These are phyloP conservation scores for Drosophila dives DNA, from an alignment of 2,888 invertebrate species.

Conservation along the genomic window DNA sequence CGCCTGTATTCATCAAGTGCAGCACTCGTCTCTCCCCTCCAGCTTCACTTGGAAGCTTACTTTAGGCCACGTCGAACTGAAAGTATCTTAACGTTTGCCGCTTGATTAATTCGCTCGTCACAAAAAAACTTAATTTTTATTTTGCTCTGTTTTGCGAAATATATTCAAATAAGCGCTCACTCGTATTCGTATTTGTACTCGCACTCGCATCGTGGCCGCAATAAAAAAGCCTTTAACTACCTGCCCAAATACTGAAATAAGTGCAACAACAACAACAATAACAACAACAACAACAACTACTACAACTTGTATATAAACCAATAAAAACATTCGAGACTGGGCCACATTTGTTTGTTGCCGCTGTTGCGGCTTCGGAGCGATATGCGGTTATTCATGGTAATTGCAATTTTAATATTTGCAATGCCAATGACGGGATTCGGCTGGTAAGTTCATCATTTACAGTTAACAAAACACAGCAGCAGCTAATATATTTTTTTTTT, in stretches of 20 bases:
- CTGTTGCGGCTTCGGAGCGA: conserved; percentile 77
- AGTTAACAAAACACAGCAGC: neutral
- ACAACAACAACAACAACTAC: conserved; percentile 26
- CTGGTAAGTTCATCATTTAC: conserved; percentile 89
- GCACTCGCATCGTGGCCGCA: conserved; percentile 33
- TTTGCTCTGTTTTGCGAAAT: conserved; percentile 30
- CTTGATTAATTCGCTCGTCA: conserved; percentile 71
- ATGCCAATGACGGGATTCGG: conserved; percentile 95
- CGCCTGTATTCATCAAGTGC: conserved; percentile 42
- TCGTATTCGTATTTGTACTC: conserved; percentile 47
- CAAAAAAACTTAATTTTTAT: conserved; percentile 38
- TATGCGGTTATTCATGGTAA: conserved; percentile 92
- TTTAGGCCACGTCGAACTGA: conserved; percentile 36
- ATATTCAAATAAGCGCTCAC: conserved; percentile 62
- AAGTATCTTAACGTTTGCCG: conserved; percentile 49
- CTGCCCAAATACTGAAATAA: conserved; percentile 56
- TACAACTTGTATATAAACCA: conserved; percentile 36
- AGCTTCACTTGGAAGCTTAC: conserved; percentile 33
- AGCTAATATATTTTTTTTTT: neutral
- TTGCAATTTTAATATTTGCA: conserved; percentile 93
- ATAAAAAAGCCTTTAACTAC: conserved; percentile 71
- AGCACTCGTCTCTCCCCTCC: conserved; percentile 20
- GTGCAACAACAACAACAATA: conserved; percentile 28
- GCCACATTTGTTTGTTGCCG: conserved; percentile 74
- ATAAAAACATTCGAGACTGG: conserved; percentile 61